A percentile compares a stretch with the other conserved stretches of the same genome.
These are phyloP conservation scores for Melikaiella ostensackeni DNA, from an alignment of 2,888 invertebrate genomes.

Conservation along the genomic window DNA sequence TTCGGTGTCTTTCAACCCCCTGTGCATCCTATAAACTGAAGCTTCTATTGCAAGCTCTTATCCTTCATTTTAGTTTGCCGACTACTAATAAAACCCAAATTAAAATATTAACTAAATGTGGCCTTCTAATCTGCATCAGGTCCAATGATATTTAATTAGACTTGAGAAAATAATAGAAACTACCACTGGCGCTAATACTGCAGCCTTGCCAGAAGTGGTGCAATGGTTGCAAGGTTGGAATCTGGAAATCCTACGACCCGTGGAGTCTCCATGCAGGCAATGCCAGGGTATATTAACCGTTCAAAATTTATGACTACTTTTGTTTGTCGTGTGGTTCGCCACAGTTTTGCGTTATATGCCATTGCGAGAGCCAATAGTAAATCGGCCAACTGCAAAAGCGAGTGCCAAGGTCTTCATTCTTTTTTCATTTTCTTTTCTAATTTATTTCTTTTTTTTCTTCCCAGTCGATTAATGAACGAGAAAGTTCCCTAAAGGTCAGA, in stretches of 20 bases:
- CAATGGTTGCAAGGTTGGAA: not conserved
- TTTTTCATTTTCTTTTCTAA: constrained; percentile 8
- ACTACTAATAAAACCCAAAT: not conserved
- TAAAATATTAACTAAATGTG: not conserved
- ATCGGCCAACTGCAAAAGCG: constrained; percentile 27
- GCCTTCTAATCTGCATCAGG: not conserved
- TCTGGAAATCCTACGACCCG: constrained; percentile 3
- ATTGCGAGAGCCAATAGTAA: constrained; percentile 24
- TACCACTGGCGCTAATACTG: constrained; percentile 17
- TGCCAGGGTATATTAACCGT: constrained; percentile 65
- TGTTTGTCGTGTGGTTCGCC: constrained; percentile 57
- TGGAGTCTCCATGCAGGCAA: constrained; percentile 44
- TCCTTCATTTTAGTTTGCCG: not conserved
- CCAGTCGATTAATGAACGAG: constrained; percentile 60
- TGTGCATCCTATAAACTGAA: too few relatives aligned
- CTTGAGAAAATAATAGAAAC: constrained; percentile 20
- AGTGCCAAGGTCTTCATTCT: constrained; percentile 21
- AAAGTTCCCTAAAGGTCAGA: constrained; percentile 36
- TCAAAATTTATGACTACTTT: constrained; percentile 68
- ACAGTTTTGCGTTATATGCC: constrained; percentile 56
- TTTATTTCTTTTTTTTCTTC: constrained; percentile 4
- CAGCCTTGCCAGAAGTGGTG: constrained; percentile 24
- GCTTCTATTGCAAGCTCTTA: too few relatives aligned
- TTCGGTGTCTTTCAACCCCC: too few relatives aligned
- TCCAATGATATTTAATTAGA: constrained; percentile 14